These are phyloP conservation scores for Australoheros facetus DNA, from an alignment of 2,797 vertebrate genomes.

Conservation along the genomic window DNA sequence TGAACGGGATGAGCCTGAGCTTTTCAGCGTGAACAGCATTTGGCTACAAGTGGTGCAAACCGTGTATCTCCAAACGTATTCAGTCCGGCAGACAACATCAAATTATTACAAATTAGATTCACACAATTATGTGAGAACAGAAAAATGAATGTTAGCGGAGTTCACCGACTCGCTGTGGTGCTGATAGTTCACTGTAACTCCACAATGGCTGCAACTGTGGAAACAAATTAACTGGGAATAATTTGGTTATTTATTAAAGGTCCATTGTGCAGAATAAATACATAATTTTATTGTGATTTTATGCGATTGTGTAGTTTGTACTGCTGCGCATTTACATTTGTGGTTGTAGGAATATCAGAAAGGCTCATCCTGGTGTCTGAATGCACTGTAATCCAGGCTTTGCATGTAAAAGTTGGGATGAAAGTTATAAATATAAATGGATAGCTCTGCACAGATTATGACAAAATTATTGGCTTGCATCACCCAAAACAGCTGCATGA, in stretches of 20 bases:
- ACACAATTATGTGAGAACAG: not conserved
- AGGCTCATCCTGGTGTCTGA: too few species aligned
- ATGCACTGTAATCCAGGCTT: too few species aligned
- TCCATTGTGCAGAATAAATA: not conserved
- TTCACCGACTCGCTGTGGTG: too few species aligned
- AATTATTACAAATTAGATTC: fast-evolving
- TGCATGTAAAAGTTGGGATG: not conserved
- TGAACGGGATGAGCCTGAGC: too few species aligned
- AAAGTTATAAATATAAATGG: conserved; percentile 21
- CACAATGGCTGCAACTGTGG: not conserved
- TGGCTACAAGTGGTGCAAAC: too few species aligned
- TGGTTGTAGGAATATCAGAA: too few species aligned
- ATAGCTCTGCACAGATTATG: conserved; percentile 32
- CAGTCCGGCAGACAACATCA: not conserved
- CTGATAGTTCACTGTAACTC: too few species aligned
- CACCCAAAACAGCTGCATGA: conserved; percentile 56
- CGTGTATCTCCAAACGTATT: not conserved
- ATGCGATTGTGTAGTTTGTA: not conserved
- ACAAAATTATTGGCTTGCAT: conserved; percentile 43
- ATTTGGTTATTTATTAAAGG: not conserved
- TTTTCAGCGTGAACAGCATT: too few species aligned
- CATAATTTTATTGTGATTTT: not conserved
- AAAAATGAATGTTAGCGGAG: not conserved
- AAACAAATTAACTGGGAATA: not conserved
- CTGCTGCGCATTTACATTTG: not conserved